phyloP scores from a whole-genome alignment of 2,888 invertebrate species.

The Pandemis cinnamomeana region DNA sequence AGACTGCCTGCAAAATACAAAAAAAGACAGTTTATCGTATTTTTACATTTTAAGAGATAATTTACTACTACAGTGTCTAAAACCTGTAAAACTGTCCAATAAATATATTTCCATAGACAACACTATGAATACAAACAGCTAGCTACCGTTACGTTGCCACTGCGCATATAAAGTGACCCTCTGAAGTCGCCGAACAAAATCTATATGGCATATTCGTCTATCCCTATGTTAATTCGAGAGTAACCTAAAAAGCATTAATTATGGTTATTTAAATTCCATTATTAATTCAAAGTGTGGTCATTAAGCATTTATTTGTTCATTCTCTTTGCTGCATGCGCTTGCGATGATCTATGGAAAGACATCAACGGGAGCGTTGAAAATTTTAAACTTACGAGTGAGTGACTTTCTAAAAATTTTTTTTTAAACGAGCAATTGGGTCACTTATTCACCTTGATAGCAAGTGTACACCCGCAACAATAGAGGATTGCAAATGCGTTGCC shows the following conservation, averaged over 20 bases:
- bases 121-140: conserved; percentile 3
- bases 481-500: too few relatives aligned
- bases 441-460: too few relatives aligned
- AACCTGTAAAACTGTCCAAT: conserved; percentile 14
- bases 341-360: conserved; percentile 3
- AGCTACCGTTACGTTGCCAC: conserved; percentile 10
- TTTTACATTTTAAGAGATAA: neutral
- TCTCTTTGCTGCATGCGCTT: neutral
- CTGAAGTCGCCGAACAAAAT: conserved; percentile 6
- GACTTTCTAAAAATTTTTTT: too few relatives aligned
- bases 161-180: conserved; percentile 6
- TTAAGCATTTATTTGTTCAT: neutral
- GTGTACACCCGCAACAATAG: too few relatives aligned
- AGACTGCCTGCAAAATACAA: too few relatives aligned
- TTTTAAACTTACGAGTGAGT: neutral
- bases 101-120: conserved; percentile 16
- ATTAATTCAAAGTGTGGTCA: conserved; percentile 1
- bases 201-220: conserved; percentile 2
- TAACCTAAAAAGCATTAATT: conserved; percentile 3
- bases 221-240: conserved; percentile 1
- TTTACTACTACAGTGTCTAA: neutral
- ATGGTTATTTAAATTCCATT: conserved; percentile 3
- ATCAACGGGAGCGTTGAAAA: neutral
- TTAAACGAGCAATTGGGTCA: too few relatives aligned
- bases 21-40: neutral